These are phyloP conservation scores for Hyles vespertilio DNA, from an alignment of 1,140 invertebrate genomes.

Conservation along the genomic window DNA sequence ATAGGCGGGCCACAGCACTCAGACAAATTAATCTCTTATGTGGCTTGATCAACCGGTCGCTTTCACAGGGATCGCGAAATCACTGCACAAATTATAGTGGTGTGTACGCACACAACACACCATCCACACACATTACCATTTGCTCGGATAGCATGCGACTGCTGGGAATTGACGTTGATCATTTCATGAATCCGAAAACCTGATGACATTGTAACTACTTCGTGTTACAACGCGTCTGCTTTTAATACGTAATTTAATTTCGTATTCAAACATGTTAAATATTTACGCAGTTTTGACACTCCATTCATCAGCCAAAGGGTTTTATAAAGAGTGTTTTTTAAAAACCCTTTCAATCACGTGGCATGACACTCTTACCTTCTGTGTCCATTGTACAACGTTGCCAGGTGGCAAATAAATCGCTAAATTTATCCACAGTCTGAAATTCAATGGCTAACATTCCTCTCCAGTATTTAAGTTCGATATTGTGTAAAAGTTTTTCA, in stretches of 20 bases:
- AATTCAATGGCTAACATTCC: conserved; percentile 37
- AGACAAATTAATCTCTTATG: conserved; percentile 50
- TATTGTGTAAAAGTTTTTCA: conserved; percentile 54
- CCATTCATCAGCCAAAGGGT: conserved; percentile 2
- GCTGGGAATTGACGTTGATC: conserved; percentile 30
- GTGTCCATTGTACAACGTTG: background rate
- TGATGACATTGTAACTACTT: conserved; percentile 19
- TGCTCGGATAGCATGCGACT: conserved; percentile 27
- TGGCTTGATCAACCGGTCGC: conserved; percentile 35
- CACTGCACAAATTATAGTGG: conserved; percentile 22
- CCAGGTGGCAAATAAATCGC: no score
- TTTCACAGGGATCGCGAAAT: conserved; percentile 33
- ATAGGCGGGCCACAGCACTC: conserved; percentile 28
- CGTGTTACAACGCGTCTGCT: conserved; percentile 1
- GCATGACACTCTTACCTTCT: conserved; percentile 6
- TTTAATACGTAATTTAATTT: background rate
- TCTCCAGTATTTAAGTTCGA: conserved; percentile 39
- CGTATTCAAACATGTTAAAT: no score
- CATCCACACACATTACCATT: conserved; percentile 41
- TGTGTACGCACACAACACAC: conserved; percentile 5
- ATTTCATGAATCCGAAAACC: conserved; percentile 39
- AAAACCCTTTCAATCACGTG: conserved; percentile 36
- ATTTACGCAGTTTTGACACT: no score
- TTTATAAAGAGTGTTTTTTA: conserved; percentile 22
- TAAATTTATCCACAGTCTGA: conserved; percentile 26